These are phyloP conservation scores for Melanostigma gelatinosum DNA, from an alignment of 2,113 vertebrate genomes.

Conservation along the genomic window DNA sequence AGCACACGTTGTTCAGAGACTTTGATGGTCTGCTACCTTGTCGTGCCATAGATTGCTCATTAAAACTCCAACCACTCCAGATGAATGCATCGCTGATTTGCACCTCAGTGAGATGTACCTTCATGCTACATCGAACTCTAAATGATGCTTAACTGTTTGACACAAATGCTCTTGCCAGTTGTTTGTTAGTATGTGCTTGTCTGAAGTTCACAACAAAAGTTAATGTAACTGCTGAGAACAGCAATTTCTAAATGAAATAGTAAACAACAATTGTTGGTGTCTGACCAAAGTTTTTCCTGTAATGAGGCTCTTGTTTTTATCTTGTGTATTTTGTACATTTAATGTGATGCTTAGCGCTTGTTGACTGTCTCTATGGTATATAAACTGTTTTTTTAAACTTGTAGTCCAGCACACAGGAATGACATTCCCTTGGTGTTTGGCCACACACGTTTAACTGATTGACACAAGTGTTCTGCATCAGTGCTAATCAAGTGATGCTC, in stretches of 20 bases:
- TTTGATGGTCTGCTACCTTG: neutral
- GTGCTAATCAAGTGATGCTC: too few relatives aligned
- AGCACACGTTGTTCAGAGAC: neutral
- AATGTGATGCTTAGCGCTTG: neutral
- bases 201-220: conserved; percentile 10
- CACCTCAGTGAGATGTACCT: conserved; percentile 19
- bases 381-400: neutral
- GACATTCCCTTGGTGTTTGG: too few relatives aligned
- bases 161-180: neutral
- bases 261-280: neutral
- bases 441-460: too few relatives aligned
- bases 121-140: conserved; percentile 33
- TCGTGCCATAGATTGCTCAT: neutral
- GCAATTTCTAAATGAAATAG: neutral
- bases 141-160: conserved; percentile 6
- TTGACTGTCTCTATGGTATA: neutral
- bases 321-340: neutral
- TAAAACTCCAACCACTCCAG: neutral
- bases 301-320: neutral
- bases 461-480: too few relatives aligned
- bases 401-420: neutral
- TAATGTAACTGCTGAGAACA: neutral
- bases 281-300: neutral
- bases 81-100: conserved; percentile 16
- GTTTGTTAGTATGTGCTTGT: neutral